Percentiles rank a stretch among this genome's conserved stretches.
phyloP scores from a whole-genome alignment of 2,113 vertebrate species.

The Tachycineta bicolor region DNA sequence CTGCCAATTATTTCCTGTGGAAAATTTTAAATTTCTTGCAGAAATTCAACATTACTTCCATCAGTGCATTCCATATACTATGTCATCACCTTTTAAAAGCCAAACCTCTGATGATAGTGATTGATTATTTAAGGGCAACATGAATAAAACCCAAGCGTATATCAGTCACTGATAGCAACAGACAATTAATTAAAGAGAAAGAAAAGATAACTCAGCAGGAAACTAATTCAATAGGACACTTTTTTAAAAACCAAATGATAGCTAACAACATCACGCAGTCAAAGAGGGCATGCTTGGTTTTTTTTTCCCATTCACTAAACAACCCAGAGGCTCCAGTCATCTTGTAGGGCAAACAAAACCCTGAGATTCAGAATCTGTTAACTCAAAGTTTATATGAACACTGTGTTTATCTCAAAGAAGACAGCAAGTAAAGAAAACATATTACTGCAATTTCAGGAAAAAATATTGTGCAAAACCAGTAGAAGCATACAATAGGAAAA shows the following conservation, averaged over 20 bases:
- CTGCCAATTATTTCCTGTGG: constrained; percentile 67
- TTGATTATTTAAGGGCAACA: not conserved
- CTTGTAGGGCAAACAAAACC: not conserved
- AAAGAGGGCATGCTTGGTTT: not conserved
- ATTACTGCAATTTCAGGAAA: not conserved
- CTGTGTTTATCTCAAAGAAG: not conserved
- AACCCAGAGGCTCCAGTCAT: not conserved
- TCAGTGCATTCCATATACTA: not conserved
- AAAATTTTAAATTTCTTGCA: constrained; percentile 62
- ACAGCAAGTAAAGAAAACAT: not conserved
- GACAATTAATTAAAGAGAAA: not conserved
- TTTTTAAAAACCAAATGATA: not conserved
- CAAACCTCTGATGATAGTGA: not conserved
- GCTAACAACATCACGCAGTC: not conserved
- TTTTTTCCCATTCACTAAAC: not conserved
- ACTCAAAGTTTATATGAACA: not conserved
- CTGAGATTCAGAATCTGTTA: not conserved
- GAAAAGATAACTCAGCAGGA: not conserved
- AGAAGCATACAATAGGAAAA: not conserved
- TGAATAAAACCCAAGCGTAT: not conserved
- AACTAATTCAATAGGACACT: not conserved
- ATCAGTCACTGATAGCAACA: not conserved
- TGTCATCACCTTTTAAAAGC: not conserved
- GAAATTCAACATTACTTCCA: not conserved
- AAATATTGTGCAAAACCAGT: not conserved